Conservation (phyloP, 2,113 vertebrate genomes). For the Psittacara wagleri region DNA sequence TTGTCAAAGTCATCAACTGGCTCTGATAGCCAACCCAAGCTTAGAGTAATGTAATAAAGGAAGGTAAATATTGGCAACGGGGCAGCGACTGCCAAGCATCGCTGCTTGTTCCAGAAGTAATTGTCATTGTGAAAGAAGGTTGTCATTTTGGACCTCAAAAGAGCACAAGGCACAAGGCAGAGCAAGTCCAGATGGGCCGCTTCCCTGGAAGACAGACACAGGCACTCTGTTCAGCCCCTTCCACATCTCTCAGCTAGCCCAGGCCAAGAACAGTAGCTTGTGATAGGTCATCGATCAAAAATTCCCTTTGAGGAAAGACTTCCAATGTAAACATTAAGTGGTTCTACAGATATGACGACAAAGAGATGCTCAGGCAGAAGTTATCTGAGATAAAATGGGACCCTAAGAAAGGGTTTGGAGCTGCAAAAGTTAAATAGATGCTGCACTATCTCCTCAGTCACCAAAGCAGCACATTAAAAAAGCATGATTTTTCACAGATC, state of each 20-base stretch:
- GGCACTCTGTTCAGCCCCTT: neutral
- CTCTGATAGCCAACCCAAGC: conserved; percentile 42
- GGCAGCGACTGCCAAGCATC: neutral
- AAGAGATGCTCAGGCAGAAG: neutral
- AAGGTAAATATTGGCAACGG: conserved; percentile 65
- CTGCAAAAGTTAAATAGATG: neutral
- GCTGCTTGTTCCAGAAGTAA: neutral
- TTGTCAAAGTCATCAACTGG: conserved; percentile 38
- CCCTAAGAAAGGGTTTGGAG: neutral
- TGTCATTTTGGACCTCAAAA: conserved; percentile 16
- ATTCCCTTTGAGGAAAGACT: neutral
- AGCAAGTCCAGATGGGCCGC: conserved; percentile 21
- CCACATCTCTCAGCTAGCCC: neutral
- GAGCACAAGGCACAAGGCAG: neutral
- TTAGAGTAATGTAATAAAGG: conserved; percentile 40
- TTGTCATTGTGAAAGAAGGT: conserved; percentile 8
- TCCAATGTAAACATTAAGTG: neutral
- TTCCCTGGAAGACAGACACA: conserved; percentile 23
- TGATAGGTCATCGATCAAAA: neutral
- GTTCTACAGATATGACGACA: neutral
- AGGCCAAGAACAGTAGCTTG: conserved; percentile 27
- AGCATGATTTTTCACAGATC: neutral
- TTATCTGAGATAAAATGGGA: neutral
- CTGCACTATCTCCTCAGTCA: neutral
- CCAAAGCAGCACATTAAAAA: neutral